A percentile compares a stretch with the other conserved stretches of the same genome.
These are phyloP conservation scores for Stenoptilia bipunctidactyla DNA, from an alignment of 2,888 invertebrate species.

Conservation along the genomic window DNA sequence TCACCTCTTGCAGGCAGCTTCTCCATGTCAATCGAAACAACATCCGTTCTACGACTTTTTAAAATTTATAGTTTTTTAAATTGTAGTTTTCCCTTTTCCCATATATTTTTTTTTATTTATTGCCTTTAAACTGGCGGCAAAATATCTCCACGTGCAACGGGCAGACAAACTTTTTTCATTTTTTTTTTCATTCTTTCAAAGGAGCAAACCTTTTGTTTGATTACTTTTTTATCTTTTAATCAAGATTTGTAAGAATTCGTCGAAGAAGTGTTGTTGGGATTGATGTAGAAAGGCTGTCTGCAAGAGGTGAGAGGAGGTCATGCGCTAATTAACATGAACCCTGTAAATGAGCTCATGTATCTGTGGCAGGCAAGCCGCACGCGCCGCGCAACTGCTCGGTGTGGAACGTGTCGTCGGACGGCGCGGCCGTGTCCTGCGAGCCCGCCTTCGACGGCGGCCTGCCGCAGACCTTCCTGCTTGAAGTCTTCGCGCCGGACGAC, in stretches of 20 bases:
- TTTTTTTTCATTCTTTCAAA: not conserved
- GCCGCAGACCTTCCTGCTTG: constrained; percentile 87
- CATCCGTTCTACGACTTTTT: no score
- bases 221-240: not conserved
- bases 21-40: no score
- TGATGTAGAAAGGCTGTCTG: no score
- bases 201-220: not conserved
- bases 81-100: no score
- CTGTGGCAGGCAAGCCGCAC: constrained; percentile 81
- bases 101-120: no score
- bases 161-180: no score
- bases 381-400: constrained; percentile 87
- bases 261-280: not conserved
- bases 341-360: no score
- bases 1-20: no score
- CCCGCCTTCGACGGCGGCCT: constrained; percentile 91
- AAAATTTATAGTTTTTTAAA: no score
- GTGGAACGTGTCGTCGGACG: constrained; percentile 87
- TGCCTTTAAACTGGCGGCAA: no score
- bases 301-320: not conserved
- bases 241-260: not conserved
- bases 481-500: constrained; percentile 72
- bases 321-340: not conserved
- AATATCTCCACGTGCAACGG: not conserved
- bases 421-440: constrained; percentile 85